Evolutionary conservation across 2,888 invertebrate genomes (phyloP).

Genomic region (Chrysopilus asiliformis): DNA sequence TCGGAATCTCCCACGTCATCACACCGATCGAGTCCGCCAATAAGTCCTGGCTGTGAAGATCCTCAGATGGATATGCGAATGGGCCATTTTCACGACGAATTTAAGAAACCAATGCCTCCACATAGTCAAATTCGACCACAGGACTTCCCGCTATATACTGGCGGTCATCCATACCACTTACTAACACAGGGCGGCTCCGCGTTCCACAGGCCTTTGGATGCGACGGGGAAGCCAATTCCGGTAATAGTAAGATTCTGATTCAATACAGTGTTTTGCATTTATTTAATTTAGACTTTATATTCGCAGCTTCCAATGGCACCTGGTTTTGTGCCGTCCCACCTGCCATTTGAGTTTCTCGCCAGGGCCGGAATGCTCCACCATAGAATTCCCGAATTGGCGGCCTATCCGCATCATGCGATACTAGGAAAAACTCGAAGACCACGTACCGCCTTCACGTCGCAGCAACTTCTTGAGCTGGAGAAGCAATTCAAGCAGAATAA

Average conservation of each 20-base stretch:
- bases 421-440: conserved; percentile 83
- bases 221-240: conserved; percentile 33
- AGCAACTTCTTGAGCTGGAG: conserved; percentile 93
- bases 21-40: conserved; percentile 66
- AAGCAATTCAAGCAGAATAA: conserved; percentile 99
- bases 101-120: conserved; percentile 35
- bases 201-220: conserved; percentile 41
- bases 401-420: conserved; percentile 61
- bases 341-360: conserved; percentile 72
- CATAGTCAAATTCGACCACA: conserved; percentile 33
- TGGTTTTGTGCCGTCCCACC: conserved; percentile 37
- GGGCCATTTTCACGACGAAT: conserved; percentile 32
- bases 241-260: conserved; percentile 19
- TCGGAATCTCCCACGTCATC: conserved; percentile 41
- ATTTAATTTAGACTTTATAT: neutral
- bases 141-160: conserved; percentile 34
- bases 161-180: conserved; percentile 41
- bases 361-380: conserved; percentile 88
- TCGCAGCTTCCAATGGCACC: conserved; percentile 36
- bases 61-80: conserved; percentile 42
- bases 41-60: conserved; percentile 74
- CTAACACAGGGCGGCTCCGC: conserved; percentile 38
- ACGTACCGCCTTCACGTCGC: conserved; percentile 90
- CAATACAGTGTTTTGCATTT: conserved; percentile 1
- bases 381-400: conserved; percentile 70